Base-by-base conservation (phyloP, 2,888 invertebrate species). In the Orthonevra nobilis region DNA sequence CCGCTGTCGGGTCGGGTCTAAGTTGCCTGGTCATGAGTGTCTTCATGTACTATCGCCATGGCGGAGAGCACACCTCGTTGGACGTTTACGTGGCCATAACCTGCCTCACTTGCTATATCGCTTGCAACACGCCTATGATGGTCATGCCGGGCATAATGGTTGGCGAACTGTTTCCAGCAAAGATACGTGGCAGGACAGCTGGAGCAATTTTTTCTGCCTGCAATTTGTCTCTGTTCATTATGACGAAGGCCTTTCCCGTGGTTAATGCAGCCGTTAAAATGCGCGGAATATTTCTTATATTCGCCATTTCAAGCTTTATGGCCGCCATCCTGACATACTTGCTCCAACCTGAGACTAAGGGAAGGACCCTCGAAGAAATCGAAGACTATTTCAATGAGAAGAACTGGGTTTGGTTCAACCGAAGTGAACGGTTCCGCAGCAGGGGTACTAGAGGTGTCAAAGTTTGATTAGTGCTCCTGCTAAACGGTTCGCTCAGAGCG, bases 351-450 rank as follows among this genome's bases (percentile, higher is more conserved):
- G 95, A 95, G 88, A 94, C 95, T 0, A 94, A 93, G 86, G 92
- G 93, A 30, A 91, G 92, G 69, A 92, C 92, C 3, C 88, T 95
- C 36, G 90, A 92, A 58, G 92, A 95, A 87, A 94, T 95, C 82
- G 94, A 95, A 87, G 93, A 94, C 88, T 94, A 95, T 86, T 95
- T 95, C 85, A 91, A 92, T 83, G 92, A 92, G 82, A 88, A 91
- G 30, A 92, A 92, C 84, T 90, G 92, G 85, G 83, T 92, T 63
- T 93, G 93, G 93, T 70, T 83, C 36, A 83, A 82, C 7, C 84
- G 87, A 7, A 72, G 64, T 15, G 63, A 72, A 14, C 56, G 42
- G 40, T 79, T 79, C 30, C 60, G 79, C 14, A 50, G 48, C 34
- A 52, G 42, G 5, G 54, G 12, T 1, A 44, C 17, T 20, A 23